Base-by-base conservation (phyloP, 2,888 invertebrate species). In the Hydrotaea diabolus region DNA sequence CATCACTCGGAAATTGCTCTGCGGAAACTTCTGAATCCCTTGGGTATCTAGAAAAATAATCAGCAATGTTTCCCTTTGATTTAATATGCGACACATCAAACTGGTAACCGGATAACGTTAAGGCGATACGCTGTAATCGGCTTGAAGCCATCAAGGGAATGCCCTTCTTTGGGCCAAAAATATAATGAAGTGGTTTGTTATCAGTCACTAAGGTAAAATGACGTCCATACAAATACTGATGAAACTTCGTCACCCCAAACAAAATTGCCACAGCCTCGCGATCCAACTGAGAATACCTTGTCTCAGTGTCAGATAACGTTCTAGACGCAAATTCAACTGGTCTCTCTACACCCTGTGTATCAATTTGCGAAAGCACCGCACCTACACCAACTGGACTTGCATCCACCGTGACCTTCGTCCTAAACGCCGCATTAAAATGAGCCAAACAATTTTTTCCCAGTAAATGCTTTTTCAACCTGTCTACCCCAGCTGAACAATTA, bases 321-420 rank as follows among this genome's bases (percentile, higher is more conserved):
- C 85, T 85, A n/a, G 89, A 91, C 0, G 91, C 91, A 88, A 89
- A 92, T 9, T 89, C 88, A 36, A 92, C 90, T 2, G 91, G 92
- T 53, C 89, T 84, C 84, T 91, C 91, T 19, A 86, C 80, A 17
- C 90, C 90, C 83, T 91, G 88, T 19, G 80, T 78, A 36, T 86
- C 88, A 11, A 87, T 86, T 77, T 92, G 91, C 3, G 87, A 88
- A 13, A 92, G 80, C 4, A 91, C 90, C 2, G 92, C 89, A 0
- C 88, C 88, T 21, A 88, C 86, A 0, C 86, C 89, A 5, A 86
- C 87, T 15, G 87, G 83, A 36, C 86, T 86, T 26, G 89, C 89
- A 85, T 89, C 89, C 8, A 85, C 86, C n/a, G 85, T 85, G 2
- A 86, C 64, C 17, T 53, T 75, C 1, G 76, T 85, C 19, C 23